A percentile compares a stretch with the other conserved stretches of the same genome.
Conservation (phyloP, 2,797 vertebrate genomes). For the Lophius americanus region DNA sequence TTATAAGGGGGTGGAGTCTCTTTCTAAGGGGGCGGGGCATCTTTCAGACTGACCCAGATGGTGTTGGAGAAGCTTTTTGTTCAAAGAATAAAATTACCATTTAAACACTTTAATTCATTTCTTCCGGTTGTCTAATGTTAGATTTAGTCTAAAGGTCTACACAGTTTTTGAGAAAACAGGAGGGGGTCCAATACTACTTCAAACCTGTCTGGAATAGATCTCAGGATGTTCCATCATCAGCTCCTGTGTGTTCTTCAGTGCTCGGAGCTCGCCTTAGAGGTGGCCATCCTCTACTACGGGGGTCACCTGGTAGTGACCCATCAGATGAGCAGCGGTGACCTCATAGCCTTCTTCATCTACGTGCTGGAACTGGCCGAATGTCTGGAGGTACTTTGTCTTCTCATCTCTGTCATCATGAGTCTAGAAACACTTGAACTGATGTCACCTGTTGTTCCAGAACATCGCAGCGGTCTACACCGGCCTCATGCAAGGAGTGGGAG, state of each 20-base stretch:
- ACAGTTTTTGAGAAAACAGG: too few species aligned
- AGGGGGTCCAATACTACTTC: too few species aligned
- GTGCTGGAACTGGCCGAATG: constrained; percentile 92
- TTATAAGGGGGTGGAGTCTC: too few species aligned
- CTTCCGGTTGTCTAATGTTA: too few species aligned
- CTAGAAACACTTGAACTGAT: neutral
- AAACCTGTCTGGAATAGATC: neutral
- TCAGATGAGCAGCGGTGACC: constrained; percentile 89
- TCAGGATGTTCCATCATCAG: neutral
- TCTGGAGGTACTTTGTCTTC: constrained; percentile 82
- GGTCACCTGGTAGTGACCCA: constrained; percentile 90
- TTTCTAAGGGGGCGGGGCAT: too few species aligned
- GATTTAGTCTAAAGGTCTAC: too few species aligned
- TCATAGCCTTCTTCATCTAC: constrained; percentile 94
- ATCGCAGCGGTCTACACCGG: constrained; percentile 92
- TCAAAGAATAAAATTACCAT: too few species aligned
- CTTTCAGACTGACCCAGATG: too few species aligned
- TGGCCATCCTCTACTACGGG: constrained; percentile 92
- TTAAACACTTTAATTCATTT: too few species aligned
- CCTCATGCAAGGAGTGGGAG: constrained; percentile 95
- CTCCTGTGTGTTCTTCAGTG: constrained; percentile 76
- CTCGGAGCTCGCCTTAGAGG: constrained; percentile 89
- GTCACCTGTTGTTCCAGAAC: constrained; percentile 74
- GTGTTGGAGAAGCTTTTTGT: too few species aligned
- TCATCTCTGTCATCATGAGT: neutral